Conservation (phyloP, 2,888 invertebrate genomes). For the Synanthedon myopaeformis region DNA sequence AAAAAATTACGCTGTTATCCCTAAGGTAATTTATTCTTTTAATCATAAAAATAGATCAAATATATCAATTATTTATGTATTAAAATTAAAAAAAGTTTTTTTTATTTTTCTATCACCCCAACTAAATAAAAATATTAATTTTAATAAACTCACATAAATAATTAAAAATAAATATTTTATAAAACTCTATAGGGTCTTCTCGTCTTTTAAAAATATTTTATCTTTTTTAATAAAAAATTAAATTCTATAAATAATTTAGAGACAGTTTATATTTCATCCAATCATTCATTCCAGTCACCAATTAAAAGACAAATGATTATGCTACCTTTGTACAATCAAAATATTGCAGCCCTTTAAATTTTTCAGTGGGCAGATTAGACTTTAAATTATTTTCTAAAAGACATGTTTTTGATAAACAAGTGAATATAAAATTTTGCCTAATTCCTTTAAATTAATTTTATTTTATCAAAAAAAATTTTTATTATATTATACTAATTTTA, state of each 20-base stretch:
- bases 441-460: slow-evolving; percentile 67
- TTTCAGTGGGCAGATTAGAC: slow-evolving; percentile 80
- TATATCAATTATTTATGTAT: slow-evolving; percentile 44
- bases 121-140: slow-evolving; percentile 60
- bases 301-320: slow-evolving; percentile 83
- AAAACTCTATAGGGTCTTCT: slow-evolving; percentile 85
- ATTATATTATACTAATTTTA: slow-evolving; percentile 70
- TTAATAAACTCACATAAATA: slow-evolving; percentile 31
- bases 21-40: slow-evolving; percentile 82
- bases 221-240: slow-evolving; percentile 73
- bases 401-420: slow-evolving; percentile 85
- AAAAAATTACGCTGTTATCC: slow-evolving; percentile 88
- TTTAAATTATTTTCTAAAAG: slow-evolving; percentile 74
- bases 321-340: slow-evolving; percentile 85
- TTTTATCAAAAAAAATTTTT: slow-evolving; percentile 25
- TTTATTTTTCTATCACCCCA: slow-evolving; percentile 76
- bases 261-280: slow-evolving; percentile 75
- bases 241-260: slow-evolving; percentile 46
- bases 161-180: slow-evolving; percentile 43
- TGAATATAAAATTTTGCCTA: slow-evolving; percentile 74
- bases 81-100: slow-evolving; percentile 60
- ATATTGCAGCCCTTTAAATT: slow-evolving; percentile 82
- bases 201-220: slow-evolving; percentile 76
- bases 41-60: slow-evolving; percentile 72
- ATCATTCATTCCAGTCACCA: slow-evolving; percentile 83